These are phyloP conservation scores for Labia minor DNA, from an alignment of 2,888 invertebrate genomes.

Conservation along the genomic window DNA sequence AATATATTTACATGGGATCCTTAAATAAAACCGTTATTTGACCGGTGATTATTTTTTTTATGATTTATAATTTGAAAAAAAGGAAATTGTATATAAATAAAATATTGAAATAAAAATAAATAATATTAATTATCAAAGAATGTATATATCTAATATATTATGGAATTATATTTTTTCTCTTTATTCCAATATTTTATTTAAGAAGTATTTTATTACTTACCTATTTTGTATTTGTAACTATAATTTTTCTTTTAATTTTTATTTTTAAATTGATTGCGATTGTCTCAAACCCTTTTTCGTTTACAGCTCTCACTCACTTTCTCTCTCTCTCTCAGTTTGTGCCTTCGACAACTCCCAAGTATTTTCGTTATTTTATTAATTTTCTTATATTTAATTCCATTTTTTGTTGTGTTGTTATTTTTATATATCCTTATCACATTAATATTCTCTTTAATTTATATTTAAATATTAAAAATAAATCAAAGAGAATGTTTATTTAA, in stretches of 20 bases:
- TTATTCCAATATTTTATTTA: neutral
- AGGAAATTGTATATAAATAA: too few relatives aligned
- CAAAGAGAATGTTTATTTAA: neutral
- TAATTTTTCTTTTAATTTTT: neutral
- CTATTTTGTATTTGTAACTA: neutral
- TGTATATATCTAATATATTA: too few relatives aligned
- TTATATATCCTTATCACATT: neutral
- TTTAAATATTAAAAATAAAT: neutral
- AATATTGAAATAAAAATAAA: too few relatives aligned
- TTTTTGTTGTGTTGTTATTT: constrained; percentile 4
- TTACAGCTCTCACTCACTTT: neutral
- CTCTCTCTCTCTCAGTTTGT: neutral
- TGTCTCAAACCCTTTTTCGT: neutral
- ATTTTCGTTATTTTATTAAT: neutral
- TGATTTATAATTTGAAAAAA: neutral
- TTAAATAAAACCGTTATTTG: too few relatives aligned
- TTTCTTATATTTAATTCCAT: neutral
- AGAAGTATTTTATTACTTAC: neutral
- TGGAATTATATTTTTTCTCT: neutral
- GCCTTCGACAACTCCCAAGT: neutral
- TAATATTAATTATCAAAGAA: too few relatives aligned
- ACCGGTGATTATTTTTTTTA: neutral
- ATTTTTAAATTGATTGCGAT: neutral
- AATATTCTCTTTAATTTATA: neutral
- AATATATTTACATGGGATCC: too few relatives aligned